Evolutionary conservation across 2,888 invertebrate genomes (phyloP), one percentile per base, ranked within the genome.

Genomic region (Bursaphelenchus okinawaensis): DNA sequence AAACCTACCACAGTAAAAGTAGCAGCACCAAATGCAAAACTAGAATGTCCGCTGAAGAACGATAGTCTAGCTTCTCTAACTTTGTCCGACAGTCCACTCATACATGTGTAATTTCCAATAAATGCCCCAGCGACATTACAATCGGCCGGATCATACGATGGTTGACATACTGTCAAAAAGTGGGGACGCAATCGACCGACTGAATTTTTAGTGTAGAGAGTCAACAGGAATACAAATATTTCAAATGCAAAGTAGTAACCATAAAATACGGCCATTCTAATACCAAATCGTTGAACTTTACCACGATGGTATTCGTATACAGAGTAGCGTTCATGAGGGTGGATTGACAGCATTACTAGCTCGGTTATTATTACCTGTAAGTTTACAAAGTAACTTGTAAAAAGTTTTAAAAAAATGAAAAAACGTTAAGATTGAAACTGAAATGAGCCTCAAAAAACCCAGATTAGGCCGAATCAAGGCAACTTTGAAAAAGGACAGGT

Each of bases 121-220:
- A 50, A 64, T 51, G 9, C 22, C 12, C 31, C 29, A 4, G 28
- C 23, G 28, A n/a, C n/a, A 16, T 23, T 16, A 50, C 69, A 69
- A 9, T 52, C 24, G 12, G 55, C 23, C 7, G 64, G 2, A 40
- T 31, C 73, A 7, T 67, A 54, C 26, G 68, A 60, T 12, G 95
- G 94, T 62, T 87, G 85, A 82, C 96, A 96, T 0, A 93, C 89
- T 74, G 87, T 88, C 82, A 92, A 88, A 86, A 96, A 98, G 85
- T 96, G 93, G 28, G 96, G 96, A 75, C 96, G 87, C 73, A 95
- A 85, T 63, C 94, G 88, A 52, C 96, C 95, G 70, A 95, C 89
- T 8, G 90, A 88, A 83, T 93, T 94, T 85, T 96, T 95, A 72
- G 91, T 91, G 72, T 93, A 88, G 83, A 95, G 93, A 4, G 93